Conservation (phyloP, 1,140 invertebrate genomes). For the Nasonia longicornis region DNA sequence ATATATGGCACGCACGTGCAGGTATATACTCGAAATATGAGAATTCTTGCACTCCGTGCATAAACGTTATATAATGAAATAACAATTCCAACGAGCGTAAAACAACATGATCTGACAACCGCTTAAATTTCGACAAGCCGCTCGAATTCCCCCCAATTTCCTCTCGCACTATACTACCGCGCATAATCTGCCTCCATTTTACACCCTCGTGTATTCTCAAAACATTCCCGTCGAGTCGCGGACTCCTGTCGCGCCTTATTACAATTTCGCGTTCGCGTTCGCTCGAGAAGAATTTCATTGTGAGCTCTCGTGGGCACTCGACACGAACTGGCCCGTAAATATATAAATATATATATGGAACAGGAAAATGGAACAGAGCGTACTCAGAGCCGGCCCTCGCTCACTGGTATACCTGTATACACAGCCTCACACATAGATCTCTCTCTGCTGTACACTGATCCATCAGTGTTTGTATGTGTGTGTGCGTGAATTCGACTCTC, state of each 20-base stretch:
- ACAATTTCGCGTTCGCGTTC: not conserved
- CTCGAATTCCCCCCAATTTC: too few relatives aligned
- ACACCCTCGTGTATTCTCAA: not conserved
- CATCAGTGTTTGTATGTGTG: too few relatives aligned
- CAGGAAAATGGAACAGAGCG: not conserved
- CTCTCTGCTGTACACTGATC: too few relatives aligned
- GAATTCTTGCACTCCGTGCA: too few relatives aligned
- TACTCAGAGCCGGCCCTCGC: not conserved
- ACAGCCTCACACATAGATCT: not conserved
- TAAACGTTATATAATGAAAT: too few relatives aligned
- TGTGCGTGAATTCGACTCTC: not conserved
- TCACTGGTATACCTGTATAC: not conserved
- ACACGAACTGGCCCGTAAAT: conserved; percentile 11
- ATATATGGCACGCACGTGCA: too few relatives aligned
- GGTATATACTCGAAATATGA: too few relatives aligned
- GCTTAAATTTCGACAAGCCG: too few relatives aligned
- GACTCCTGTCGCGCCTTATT: not conserved
- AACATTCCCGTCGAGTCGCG: not conserved
- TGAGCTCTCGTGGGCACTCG: not conserved
- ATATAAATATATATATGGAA: not conserved
- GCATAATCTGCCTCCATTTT: not conserved
- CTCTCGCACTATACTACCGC: too few relatives aligned
- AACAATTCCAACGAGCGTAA: too few relatives aligned
- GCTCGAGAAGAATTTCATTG: conserved; percentile 5
- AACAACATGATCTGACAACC: too few relatives aligned